phyloP scores from a whole-genome alignment of 2,113 vertebrate species.

The Erinaceus europaeus region DNA sequence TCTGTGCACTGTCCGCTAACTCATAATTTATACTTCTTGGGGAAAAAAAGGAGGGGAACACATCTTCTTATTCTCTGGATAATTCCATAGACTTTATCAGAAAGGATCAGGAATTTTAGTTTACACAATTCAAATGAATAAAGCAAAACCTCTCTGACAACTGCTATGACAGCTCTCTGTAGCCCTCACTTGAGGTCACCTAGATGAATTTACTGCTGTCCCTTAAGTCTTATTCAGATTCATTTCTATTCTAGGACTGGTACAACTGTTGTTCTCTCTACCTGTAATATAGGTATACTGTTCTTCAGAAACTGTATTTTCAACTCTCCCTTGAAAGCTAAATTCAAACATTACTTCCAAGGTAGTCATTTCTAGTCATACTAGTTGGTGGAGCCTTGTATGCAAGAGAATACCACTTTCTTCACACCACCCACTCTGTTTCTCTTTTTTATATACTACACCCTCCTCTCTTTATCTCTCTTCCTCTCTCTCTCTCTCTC shows the following conservation, averaged over 20 bases:
- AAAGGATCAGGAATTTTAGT: not conserved
- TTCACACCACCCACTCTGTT: too few relatives aligned
- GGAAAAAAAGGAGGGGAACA: not conserved
- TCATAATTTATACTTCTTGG: not conserved
- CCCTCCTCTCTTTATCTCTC: too few relatives aligned
- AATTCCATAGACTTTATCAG: not conserved
- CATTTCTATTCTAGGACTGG: not conserved
- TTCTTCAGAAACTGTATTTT: not conserved
- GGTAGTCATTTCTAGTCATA: not conserved
- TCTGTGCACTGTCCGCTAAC: not conserved
- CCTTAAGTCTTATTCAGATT: not conserved
- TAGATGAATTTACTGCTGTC: not conserved
- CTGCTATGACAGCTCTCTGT: too few relatives aligned
- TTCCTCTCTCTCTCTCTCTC: too few relatives aligned
- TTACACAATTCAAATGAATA: not conserved
- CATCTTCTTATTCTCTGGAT: not conserved
- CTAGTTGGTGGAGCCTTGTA: not conserved
- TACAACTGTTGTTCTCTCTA: not conserved
- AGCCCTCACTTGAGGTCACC: not conserved
- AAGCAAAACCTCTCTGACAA: not conserved
- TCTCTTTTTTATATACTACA: too few relatives aligned
- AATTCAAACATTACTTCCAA: not conserved
- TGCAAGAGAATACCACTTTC: too few relatives aligned
- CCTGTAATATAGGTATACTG: not conserved
- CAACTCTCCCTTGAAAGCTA: not conserved